These are phyloP conservation scores for Hydrolagus affinis DNA, from an alignment of 2,113 vertebrate species.

Conservation along the genomic window DNA sequence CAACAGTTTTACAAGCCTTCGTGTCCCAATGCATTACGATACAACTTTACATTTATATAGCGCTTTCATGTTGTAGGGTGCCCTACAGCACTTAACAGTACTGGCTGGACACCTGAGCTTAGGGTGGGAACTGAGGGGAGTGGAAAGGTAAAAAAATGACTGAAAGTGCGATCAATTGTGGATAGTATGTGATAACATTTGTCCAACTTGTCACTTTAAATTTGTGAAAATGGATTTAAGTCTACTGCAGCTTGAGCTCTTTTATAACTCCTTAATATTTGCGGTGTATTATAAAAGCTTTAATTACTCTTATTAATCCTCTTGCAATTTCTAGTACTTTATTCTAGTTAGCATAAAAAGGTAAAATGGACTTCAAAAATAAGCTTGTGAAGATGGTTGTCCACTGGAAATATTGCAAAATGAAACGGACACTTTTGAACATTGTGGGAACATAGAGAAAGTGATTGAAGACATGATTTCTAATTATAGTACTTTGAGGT, in stretches of 20 bases:
- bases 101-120: too few species aligned
- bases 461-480: background rate
- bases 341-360: background rate
- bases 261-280: background rate
- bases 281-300: background rate
- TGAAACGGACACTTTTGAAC: background rate
- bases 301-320: background rate
- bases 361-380: background rate
- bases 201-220: background rate
- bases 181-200: background rate
- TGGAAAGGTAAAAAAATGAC: too few species aligned
- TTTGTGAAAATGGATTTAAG: background rate
- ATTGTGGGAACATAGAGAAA: background rate
- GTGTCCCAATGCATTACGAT: too few species aligned
- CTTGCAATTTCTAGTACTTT: background rate
- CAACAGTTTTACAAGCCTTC: background rate
- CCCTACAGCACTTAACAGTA: too few species aligned
- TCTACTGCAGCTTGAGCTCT: background rate
- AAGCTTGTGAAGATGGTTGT: background rate
- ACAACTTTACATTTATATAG: too few species aligned
- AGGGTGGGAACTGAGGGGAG: too few species aligned
- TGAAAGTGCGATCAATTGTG: too few species aligned
- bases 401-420: background rate
- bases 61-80: too few species aligned
- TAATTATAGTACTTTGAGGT: constrained; percentile 16